Percentiles rank a stretch among this genome's conserved stretches.
Evolutionary conservation across 1,140 invertebrate species (phyloP).

Genomic region (Sipha flava): DNA sequence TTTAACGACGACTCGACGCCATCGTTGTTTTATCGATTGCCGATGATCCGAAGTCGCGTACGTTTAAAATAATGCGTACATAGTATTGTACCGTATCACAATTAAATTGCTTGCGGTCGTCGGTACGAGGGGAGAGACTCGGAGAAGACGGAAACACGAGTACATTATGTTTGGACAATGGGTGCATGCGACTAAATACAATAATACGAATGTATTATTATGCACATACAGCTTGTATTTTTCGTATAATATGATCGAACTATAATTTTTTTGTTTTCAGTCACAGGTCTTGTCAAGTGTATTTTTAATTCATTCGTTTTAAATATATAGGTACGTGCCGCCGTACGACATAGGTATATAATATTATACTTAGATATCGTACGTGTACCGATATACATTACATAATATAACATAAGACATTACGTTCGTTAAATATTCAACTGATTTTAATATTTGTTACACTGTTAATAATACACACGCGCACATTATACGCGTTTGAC

Average conservation of each 20-base stretch:
- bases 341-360: neutral
- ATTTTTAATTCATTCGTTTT: neutral
- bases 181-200: neutral
- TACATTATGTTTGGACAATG: neutral
- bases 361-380: neutral
- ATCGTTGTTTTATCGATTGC: no score
- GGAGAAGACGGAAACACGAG: neutral
- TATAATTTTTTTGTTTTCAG: conserved; percentile 13
- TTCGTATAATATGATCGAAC: neutral
- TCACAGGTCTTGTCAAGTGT: neutral
- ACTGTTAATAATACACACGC: no score
- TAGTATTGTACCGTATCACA: neutral
- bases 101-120: neutral
- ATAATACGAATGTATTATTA: conserved; percentile 1
- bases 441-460: no score
- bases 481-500: neutral
- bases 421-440: no score
- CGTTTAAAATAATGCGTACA: neutral
- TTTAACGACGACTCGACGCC: no score
- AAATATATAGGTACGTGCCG: no score
- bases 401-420: neutral
- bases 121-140: neutral
- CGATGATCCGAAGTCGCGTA: no score
- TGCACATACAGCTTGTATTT: neutral
- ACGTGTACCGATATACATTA: neutral